phyloP scores from a whole-genome alignment of 1,140 invertebrate species.

The Zaprionus taronus region DNA sequence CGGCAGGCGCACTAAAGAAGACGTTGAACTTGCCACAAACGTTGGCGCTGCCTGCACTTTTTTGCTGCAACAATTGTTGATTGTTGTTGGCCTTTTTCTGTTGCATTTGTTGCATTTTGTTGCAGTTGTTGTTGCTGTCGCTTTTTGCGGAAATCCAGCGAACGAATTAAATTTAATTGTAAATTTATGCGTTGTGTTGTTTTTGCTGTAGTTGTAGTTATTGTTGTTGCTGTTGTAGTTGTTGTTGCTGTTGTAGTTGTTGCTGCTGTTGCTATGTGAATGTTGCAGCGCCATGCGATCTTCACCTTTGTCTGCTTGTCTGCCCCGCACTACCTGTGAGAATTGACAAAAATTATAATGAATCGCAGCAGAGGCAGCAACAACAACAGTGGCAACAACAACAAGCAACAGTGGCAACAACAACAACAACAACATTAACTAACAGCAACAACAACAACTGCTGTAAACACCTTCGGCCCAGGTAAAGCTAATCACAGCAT shows the following conservation, averaged over 20 bases:
- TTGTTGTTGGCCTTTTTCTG: constrained; percentile 13
- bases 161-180: constrained; percentile 82
- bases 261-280: constrained; percentile 44
- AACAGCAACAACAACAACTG: neutral
- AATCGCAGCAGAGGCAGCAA: constrained; percentile 40
- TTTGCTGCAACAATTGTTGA: constrained; percentile 35
- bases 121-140: neutral
- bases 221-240: constrained; percentile 4
- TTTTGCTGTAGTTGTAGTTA: neutral
- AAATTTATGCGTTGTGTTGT: constrained; percentile 71
- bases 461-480: constrained; percentile 59
- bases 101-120: neutral
- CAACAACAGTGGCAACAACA: neutral
- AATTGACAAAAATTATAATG: constrained; percentile 82
- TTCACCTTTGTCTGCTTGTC: constrained; percentile 61
- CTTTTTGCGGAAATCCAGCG: constrained; percentile 69
- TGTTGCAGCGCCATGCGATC: constrained; percentile 61
- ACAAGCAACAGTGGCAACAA: neutral
- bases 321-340: constrained; percentile 55
- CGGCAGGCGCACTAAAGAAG: constrained; percentile 72
- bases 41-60: constrained; percentile 16
- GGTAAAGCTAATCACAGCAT: constrained; percentile 70
- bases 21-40: constrained; percentile 76
- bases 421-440: neutral
- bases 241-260: neutral